Percentiles rank a stretch among this genome's conserved stretches.
These are phyloP conservation scores for Antheraea assamensis DNA, from an alignment of 2,888 invertebrate genomes.

Conservation along the genomic window DNA sequence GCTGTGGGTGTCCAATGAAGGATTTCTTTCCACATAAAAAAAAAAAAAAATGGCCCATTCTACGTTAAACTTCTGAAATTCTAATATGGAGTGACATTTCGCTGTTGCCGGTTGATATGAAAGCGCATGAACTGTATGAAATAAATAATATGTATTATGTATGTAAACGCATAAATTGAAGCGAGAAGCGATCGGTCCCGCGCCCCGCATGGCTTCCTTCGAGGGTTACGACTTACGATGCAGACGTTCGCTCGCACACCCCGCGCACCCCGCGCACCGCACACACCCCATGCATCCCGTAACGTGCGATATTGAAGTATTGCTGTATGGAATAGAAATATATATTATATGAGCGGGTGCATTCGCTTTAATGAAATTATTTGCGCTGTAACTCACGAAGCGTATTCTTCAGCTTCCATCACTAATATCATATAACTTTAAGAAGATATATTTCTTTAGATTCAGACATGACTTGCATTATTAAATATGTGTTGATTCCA, in stretches of 20 bases:
- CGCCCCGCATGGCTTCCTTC: not conserved
- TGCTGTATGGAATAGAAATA: constrained; percentile 8
- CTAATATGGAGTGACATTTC: not conserved
- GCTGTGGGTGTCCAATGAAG: no score
- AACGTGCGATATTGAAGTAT: constrained; percentile 1
- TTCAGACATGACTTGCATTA: not conserved
- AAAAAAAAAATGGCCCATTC: no score
- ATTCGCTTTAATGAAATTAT: constrained; percentile 14
- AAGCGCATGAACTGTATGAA: constrained; percentile 8
- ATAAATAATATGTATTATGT: constrained; percentile 43
- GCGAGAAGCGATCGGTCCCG: constrained; percentile 38
- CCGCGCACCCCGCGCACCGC: no score
- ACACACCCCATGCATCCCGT: not conserved
- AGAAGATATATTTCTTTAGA: not conserved
- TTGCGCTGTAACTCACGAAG: constrained; percentile 1
- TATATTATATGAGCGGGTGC: constrained; percentile 6
- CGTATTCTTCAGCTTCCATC: constrained; percentile 31
- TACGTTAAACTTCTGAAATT: no score
- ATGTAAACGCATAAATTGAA: constrained; percentile 42
- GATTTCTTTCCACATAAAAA: no score
- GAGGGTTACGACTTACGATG: not conserved
- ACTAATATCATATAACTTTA: not conserved
- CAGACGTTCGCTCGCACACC: not conserved
- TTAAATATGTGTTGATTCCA: not conserved
- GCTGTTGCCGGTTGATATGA: not conserved